These are phyloP conservation scores for Yponomeuta cagnagella DNA, from an alignment of 2,888 invertebrate species.

Conservation along the genomic window DNA sequence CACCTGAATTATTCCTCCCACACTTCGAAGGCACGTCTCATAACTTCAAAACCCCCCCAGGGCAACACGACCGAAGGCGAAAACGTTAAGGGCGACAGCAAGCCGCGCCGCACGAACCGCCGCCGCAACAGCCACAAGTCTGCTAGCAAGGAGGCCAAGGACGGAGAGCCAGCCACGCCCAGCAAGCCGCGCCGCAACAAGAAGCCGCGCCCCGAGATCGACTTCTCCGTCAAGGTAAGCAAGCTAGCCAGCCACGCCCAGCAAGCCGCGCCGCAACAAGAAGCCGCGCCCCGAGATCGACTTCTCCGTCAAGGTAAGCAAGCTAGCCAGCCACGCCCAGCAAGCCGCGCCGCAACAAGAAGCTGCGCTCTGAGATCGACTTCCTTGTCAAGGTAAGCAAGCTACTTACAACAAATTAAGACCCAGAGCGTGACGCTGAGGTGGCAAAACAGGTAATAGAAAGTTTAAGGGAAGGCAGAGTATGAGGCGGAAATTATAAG, in stretches of 20 bases:
- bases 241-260: conserved; percentile 24
- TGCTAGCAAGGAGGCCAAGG: conserved; percentile 41
- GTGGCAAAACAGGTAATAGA: too few relatives aligned
- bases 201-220: conserved; percentile 61
- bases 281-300: conserved; percentile 58
- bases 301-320: conserved; percentile 71
- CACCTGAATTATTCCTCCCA: neutral
- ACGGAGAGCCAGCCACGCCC: conserved; percentile 26
- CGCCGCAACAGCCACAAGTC: conserved; percentile 62
- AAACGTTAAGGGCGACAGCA: conserved; percentile 44
- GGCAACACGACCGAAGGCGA: conserved; percentile 64
- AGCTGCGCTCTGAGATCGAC: conserved; percentile 57
- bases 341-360: conserved; percentile 35
- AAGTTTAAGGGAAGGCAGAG: too few relatives aligned
- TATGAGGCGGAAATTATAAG: too few relatives aligned
- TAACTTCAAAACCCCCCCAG: neutral
- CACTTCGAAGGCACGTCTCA: too few relatives aligned
- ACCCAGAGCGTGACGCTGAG: too few relatives aligned
- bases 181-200: conserved; percentile 39
- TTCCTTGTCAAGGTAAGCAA: conserved; percentile 36
- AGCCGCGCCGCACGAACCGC: conserved; percentile 47
- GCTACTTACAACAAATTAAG: too few relatives aligned
- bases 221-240: conserved; percentile 73
- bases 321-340: conserved; percentile 21
- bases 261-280: neutral